Evolutionary conservation across 2,113 vertebrate species (phyloP).

Genomic region (Varanus komodoensis): DNA sequence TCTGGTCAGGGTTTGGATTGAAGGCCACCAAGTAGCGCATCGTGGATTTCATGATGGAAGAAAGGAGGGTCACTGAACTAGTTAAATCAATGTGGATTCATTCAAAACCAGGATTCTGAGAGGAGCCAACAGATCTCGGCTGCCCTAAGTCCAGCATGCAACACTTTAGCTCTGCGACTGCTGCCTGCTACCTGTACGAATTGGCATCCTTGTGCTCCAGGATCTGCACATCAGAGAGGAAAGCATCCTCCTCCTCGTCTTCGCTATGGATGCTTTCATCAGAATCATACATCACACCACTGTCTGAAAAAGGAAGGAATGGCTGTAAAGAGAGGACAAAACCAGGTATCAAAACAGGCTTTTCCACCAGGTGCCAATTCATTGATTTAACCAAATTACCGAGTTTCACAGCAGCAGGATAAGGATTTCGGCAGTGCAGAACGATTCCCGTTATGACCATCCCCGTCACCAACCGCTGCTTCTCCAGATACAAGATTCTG

Average conservation of each 20-base stretch:
- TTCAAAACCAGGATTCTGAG: background rate
- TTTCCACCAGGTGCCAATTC: background rate
- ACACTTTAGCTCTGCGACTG: background rate
- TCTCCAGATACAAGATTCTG: background rate
- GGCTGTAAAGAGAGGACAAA: constrained; percentile 84
- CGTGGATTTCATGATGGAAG: background rate
- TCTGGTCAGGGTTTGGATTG: background rate
- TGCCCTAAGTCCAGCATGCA: background rate
- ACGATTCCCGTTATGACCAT: no score
- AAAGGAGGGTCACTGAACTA: background rate
- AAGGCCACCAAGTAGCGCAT: background rate
- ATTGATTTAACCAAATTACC: background rate
- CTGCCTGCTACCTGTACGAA: constrained; percentile 90
- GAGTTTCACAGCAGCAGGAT: background rate
- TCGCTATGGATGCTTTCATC: constrained; percentile 96
- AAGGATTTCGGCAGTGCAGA: background rate
- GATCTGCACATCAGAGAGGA: constrained; percentile 93
- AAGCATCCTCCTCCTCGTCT: constrained; percentile 90
- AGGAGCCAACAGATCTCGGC: rapidly evolving
- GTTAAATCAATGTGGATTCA: background rate
- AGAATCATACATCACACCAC: constrained; percentile 92
- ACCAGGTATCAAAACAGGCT: background rate
- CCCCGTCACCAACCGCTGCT: background rate
- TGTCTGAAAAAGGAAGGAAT: constrained; percentile 95
- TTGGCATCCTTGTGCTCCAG: constrained; percentile 93